Base-by-base conservation (phyloP, 2,888 invertebrate species). In the Zele albiditarsus region DNA sequence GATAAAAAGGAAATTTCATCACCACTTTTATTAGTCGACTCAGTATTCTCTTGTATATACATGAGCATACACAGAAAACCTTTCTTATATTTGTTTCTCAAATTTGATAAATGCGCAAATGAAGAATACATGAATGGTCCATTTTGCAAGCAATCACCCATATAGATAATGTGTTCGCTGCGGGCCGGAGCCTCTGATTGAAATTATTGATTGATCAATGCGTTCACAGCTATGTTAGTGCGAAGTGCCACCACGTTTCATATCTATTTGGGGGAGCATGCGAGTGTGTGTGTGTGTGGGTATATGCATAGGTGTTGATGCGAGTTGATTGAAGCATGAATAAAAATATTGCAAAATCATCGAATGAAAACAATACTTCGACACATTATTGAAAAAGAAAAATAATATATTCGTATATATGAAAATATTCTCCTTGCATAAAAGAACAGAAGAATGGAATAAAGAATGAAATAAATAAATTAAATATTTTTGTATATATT, bases 171-270 rank as follows among this genome's bases (percentile, higher is more conserved):
- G 33, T 31, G 31, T 63, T 68, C 62, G 33, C 25, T 20, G 65
- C 33, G 49, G 49, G 46, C n/a, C 53, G 49, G 38, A 53, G 73
- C 73, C 14, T 62, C 68, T 74, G 73, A 74, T 74, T 74, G 69
- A 74, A 74, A 69, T 74, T 74, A 74, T 74, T 74, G 69, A 74
- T 74, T 63, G 20, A 14, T 27, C 25, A 16, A 38, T 38, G 20
- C 20, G n/a, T 23, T 46, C 69, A 23, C 12, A 20, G 42, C 42
- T 25, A 67, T 27, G 53, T 25, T 58, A 31, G 53, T 23, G 33
- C n/a, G n/a, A n/a, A n/a, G n/a, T n/a, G n/a, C n/a, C n/a, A n/a
- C n/a, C n/a, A n/a, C n/a, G n/a, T n/a, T n/a, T n/a, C n/a, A n/a
- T n/a, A n/a, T n/a, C n/a, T n/a, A n/a, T n/a, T n/a, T n/a, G n/a